Evolutionary conservation across 2,888 invertebrate genomes (phyloP), one percentile per base, ranked within the genome.

Genomic region (Omphaloscelis lunosa): DNA sequence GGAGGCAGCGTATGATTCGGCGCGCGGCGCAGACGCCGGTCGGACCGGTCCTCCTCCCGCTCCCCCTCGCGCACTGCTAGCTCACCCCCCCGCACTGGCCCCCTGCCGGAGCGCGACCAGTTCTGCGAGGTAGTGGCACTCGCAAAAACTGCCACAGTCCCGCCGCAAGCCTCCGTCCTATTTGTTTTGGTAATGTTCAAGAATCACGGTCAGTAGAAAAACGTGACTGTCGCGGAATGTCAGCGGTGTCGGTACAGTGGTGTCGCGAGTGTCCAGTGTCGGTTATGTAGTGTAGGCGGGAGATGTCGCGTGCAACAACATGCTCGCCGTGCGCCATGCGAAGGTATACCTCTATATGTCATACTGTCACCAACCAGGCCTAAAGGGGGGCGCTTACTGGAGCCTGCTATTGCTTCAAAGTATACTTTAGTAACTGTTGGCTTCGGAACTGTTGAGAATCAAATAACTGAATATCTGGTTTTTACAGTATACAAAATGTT

Each of bases 251-350:
- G 72, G 70, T 77, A 71, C 70, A 74, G 86, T 74, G 76, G 80
- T 80, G 81, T 80, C 80, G 77, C 80, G 83, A 79, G 87, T 88
- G 87, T 78, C 76, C 70, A 75, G 86, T 87, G 89, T 80, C 79
- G 71, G 75, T 75, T 39, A 86, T 83, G 88, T 85, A 86, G 86
- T 85, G 89, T 78, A 84, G 84, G 90, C 85, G 84, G 91, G 93
- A 87, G 90, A 93, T 93, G 94, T 91, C 91, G 91, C 89, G 85
- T 86, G 81, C 80, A 86, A 78, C 90, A 85, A 73, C 88, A 95
- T 95, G 95, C 90, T 94, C 92, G 94, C 93, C 89, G 91, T 92
- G 77, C 95, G 95, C 93, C 94, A 92, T 88, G 95, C 95, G 91
- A 93, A 94, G 95, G 95, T 95, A 93, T 67, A 39, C 66, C 39